Evolutionary conservation across 2,797 vertebrate genomes (phyloP).

Genomic region (Alcedo atthis): DNA sequence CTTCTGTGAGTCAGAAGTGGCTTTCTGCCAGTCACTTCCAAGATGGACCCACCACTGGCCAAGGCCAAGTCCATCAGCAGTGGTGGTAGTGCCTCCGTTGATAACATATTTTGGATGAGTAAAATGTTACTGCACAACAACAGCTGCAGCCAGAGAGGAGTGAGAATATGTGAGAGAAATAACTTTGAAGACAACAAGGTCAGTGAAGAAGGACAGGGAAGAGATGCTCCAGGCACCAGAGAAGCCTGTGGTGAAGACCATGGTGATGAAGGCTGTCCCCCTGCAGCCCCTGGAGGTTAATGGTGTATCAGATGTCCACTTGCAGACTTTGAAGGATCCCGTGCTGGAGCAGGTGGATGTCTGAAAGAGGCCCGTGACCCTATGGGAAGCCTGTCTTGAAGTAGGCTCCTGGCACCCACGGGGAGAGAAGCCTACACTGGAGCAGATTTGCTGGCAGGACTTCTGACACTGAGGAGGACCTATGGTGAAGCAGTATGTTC

Average conservation of each 20-base stretch:
- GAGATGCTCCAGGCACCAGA: background rate
- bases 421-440: background rate
- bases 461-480: background rate
- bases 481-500: background rate
- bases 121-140: background rate
- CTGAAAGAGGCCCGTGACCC: background rate
- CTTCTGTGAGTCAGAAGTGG: background rate
- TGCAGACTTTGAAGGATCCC: background rate
- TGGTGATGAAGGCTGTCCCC: too few relatives aligned
- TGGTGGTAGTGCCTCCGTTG: background rate
- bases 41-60: background rate
- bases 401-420: background rate
- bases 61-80: background rate
- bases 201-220: background rate
- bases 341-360: background rate
- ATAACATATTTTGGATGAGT: too few relatives aligned
- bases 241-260: background rate
- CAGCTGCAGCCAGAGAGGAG: background rate
- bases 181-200: background rate
- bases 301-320: too few relatives aligned
- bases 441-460: background rate
- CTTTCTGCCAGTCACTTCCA: background rate
- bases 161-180: background rate
- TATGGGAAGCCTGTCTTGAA: background rate
- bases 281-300: too few relatives aligned